These are phyloP conservation scores for Molorchus minor DNA, from an alignment of 2,888 invertebrate species.

Conservation along the genomic window DNA sequence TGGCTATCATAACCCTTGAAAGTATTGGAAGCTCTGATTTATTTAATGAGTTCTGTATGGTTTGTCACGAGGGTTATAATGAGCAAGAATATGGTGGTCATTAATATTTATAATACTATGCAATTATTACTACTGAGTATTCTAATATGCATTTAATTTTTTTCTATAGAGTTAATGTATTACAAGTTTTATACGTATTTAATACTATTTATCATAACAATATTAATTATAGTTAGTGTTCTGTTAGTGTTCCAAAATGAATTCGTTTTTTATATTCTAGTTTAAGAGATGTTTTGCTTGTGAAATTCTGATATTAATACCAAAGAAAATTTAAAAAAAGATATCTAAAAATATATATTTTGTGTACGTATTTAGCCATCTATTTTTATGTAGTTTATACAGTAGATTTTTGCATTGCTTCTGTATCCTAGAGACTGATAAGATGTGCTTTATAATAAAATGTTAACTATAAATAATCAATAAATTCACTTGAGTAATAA, in stretches of 20 bases:
- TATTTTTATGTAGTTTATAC: not conserved
- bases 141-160: conserved; percentile 20
- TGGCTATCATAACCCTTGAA: too few relatives aligned
- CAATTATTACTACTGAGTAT: conserved; percentile 18
- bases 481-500: not conserved
- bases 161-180: not conserved
- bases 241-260: too few relatives aligned
- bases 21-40: too few relatives aligned
- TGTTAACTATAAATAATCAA: conserved; percentile 1
- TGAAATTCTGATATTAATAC: too few relatives aligned
- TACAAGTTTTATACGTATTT: not conserved
- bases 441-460: conserved; percentile 16
- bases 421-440: conserved; percentile 19
- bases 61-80: too few relatives aligned
- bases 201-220: too few relatives aligned
- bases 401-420: conserved; percentile 15
- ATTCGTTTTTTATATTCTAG: too few relatives aligned
- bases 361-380: not conserved
- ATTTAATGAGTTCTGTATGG: too few relatives aligned
- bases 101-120: too few relatives aligned
- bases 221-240: too few relatives aligned
- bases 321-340: not conserved
- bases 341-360: not conserved
- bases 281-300: too few relatives aligned
- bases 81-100: too few relatives aligned